These are phyloP conservation scores for Florisuga fusca DNA, from an alignment of 2,797 vertebrate genomes.

Conservation along the genomic window DNA sequence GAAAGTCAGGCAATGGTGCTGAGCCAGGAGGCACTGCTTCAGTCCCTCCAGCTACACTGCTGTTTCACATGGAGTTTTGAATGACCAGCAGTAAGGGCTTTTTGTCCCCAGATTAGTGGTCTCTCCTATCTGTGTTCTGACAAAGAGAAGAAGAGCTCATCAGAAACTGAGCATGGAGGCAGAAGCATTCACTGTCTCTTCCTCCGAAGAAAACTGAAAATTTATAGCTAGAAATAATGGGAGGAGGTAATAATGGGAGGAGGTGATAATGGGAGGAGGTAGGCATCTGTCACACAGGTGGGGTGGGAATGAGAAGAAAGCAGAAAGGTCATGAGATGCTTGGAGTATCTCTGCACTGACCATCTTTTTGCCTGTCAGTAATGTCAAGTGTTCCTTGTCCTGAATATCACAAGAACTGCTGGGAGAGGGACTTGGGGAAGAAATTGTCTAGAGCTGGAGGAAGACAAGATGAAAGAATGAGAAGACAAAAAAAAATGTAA, in stretches of 20 bases:
- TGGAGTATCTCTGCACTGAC: not conserved
- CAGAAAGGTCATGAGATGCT: not conserved
- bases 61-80: not conserved
- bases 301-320: not conserved
- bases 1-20: not conserved
- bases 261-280: not conserved
- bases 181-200: not conserved
- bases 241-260: too few relatives aligned
- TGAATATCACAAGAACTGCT: not conserved
- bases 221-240: not conserved
- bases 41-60: not conserved
- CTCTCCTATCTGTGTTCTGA: not conserved
- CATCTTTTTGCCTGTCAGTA: not conserved
- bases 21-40: not conserved
- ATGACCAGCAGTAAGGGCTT: not conserved
- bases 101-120: not conserved
- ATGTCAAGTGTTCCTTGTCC: not conserved
- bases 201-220: not conserved
- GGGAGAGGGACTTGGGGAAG: not conserved
- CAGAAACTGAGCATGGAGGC: not conserved
- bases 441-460: not conserved
- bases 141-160: not conserved
- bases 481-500: not conserved
- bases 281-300: not conserved
- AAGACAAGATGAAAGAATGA: not conserved